Evolutionary conservation across 2,797 vertebrate genomes (phyloP).

Genomic region (Centropyge bicolor): DNA sequence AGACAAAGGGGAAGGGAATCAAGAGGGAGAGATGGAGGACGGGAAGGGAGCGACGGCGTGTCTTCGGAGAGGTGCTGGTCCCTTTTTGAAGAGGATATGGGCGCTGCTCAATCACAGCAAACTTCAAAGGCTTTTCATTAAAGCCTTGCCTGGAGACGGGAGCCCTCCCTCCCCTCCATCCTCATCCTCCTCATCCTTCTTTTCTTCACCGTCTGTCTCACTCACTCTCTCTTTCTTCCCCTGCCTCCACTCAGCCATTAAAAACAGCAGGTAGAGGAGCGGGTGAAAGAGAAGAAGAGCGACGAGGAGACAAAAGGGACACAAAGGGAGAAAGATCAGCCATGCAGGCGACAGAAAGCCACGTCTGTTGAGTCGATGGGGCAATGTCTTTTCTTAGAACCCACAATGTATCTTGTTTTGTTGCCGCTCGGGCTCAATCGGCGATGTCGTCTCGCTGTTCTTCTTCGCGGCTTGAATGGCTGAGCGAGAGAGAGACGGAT

Average conservation of each 20-base stretch:
- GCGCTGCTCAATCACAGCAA: conserved; percentile 71
- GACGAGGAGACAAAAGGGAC: conserved; percentile 44
- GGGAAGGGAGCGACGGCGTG: conserved; percentile 40
- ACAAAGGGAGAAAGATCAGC: conserved; percentile 52
- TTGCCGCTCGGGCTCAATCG: conserved; percentile 56
- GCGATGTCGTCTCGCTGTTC: conserved; percentile 36
- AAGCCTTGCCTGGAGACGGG: conserved; percentile 72
- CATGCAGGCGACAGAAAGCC: conserved; percentile 50
- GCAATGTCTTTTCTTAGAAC: conserved; percentile 50
- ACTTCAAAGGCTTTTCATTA: conserved; percentile 83
- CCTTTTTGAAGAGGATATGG: conserved; percentile 70
- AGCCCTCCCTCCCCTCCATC: conserved; percentile 32
- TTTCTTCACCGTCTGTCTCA: conserved; percentile 57
- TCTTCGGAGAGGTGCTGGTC: conserved; percentile 54
- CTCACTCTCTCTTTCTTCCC: conserved; percentile 40
- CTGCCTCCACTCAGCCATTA: conserved; percentile 56
- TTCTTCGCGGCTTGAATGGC: conserved; percentile 28
- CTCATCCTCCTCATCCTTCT: conserved; percentile 51
- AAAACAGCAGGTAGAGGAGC: conserved; percentile 63
- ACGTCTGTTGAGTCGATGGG: conserved; percentile 47
- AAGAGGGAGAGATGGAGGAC: conserved; percentile 40
- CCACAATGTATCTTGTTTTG: conserved; percentile 49
- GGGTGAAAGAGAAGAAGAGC: conserved; percentile 50
- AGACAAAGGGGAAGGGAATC: conserved; percentile 60
- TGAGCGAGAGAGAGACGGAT: conserved; percentile 48